Percentiles rank a stretch among this genome's conserved stretches.
Evolutionary conservation across 2,797 vertebrate species (phyloP).

Genomic region (Liparis tanakae): DNA sequence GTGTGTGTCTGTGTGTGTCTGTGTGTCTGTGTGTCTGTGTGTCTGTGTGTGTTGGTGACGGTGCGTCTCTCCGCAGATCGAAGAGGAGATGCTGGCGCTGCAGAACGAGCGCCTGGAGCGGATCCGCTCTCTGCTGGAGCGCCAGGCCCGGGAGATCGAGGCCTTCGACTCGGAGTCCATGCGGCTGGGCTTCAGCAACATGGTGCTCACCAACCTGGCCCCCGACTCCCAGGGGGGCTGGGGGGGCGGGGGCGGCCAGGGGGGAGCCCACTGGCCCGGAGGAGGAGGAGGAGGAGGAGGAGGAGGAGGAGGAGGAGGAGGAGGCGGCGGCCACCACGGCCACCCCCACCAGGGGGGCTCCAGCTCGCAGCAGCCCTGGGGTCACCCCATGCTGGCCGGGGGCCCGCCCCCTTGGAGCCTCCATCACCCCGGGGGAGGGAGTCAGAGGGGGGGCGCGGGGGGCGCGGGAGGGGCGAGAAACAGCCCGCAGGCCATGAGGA

Average conservation of each 20-base stretch:
- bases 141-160: slow-evolving; percentile 97
- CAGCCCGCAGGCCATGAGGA: slow-evolving; percentile 97
- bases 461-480: slow-evolving; percentile 92
- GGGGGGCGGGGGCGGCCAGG: slow-evolving; percentile 83
- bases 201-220: slow-evolving; percentile 96
- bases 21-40: too few relatives aligned
- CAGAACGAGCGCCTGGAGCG: slow-evolving; percentile 97
- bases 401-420: slow-evolving; percentile 95
- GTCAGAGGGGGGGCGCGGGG: slow-evolving; percentile 90
- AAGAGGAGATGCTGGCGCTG: slow-evolving; percentile 96
- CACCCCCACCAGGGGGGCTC: slow-evolving; percentile 81
- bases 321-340: slow-evolving; percentile 69
- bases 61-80: slow-evolving; percentile 84
- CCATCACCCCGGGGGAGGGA: slow-evolving; percentile 88
- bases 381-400: slow-evolving; percentile 93
- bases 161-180: slow-evolving; percentile 99
- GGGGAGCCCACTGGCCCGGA: slow-evolving; percentile 72
- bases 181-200: slow-evolving; percentile 98
- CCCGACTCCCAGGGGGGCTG: slow-evolving; percentile 93
- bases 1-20: background rate
- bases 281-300: slow-evolving; percentile 69
- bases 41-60: background rate
- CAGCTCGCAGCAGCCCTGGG: slow-evolving; percentile 88
- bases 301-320: slow-evolving; percentile 70
- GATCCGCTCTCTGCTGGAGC: slow-evolving; percentile 96